phyloP scores from a whole-genome alignment of 2,797 vertebrate species.

The Babyrousa celebensis region DNA sequence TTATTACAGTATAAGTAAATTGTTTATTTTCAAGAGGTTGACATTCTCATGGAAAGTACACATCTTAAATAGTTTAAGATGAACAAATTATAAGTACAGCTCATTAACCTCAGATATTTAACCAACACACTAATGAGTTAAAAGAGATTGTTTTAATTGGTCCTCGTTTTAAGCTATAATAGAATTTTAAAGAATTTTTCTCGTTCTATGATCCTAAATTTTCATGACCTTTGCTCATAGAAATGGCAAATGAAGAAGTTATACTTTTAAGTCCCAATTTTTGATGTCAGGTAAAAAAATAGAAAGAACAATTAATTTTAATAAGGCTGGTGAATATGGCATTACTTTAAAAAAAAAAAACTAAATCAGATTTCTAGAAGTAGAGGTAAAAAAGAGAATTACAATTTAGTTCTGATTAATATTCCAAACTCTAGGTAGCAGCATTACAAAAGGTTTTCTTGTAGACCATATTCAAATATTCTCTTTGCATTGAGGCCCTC shows the following conservation, averaged over 20 bases:
- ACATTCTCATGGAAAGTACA: neutral
- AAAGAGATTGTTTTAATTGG: neutral
- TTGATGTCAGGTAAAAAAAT: conserved; percentile 35
- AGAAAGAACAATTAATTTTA: conserved; percentile 63
- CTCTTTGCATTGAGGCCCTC: neutral
- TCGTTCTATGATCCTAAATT: neutral
- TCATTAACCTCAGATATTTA: neutral
- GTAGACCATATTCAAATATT: neutral
- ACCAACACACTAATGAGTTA: neutral
- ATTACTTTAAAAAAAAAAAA: conserved; percentile 25
- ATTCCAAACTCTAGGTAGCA: conserved; percentile 20
- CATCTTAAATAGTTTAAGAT: neutral
- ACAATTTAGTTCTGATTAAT: conserved; percentile 69
- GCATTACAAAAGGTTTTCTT: conserved; percentile 29
- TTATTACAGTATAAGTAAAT: neutral
- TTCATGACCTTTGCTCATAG: neutral
- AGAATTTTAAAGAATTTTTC: conserved; percentile 24
- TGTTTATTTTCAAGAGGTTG: neutral
- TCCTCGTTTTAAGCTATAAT: neutral
- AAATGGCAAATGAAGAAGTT: neutral
- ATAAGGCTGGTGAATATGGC: neutral
- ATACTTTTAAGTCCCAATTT: conserved; percentile 44
- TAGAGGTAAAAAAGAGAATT: conserved; percentile 25
- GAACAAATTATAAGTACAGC: neutral
- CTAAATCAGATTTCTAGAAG: neutral